Evolutionary conservation across 2,113 vertebrate species (phyloP).

Genomic region (Boulengeromyrus knoepffleri): DNA sequence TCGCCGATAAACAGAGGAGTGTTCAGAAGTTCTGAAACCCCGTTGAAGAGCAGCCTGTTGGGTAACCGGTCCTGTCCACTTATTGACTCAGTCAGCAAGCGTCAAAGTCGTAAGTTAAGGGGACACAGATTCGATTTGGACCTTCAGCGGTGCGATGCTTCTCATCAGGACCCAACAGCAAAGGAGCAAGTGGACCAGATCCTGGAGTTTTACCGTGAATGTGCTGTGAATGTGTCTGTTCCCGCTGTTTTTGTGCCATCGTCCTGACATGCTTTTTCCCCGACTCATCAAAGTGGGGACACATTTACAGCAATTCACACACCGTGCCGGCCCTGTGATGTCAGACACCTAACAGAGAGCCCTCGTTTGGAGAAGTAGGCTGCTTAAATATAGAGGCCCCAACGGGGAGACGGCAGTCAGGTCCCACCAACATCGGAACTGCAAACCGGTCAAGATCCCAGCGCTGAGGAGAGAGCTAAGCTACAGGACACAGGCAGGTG

Average conservation of each 20-base stretch:
- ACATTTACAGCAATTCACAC: conserved; percentile 34
- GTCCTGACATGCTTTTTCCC: not conserved
- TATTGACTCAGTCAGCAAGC: not conserved
- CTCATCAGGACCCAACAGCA: not conserved
- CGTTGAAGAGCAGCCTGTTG: not conserved
- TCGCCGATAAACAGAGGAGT: not conserved
- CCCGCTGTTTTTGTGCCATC: not conserved
- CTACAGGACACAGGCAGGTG: not conserved
- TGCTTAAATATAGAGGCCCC: conserved; percentile 64
- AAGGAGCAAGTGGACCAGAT: not conserved
- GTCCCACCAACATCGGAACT: not conserved
- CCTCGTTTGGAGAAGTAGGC: conserved; percentile 65
- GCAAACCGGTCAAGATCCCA: not conserved
- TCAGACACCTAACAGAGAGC: conserved; percentile 51
- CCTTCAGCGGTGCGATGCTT: not conserved
- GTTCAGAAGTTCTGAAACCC: not conserved
- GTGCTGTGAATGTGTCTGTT: not conserved
- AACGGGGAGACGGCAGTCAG: conserved; percentile 42
- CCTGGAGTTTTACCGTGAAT: not conserved
- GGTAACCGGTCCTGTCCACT: not conserved
- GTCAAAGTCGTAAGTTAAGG: not conserved
- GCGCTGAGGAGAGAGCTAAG: not conserved
- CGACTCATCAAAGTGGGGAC: conserved; percentile 2
- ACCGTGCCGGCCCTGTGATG: conserved; percentile 30
- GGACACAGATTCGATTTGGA: not conserved